phyloP scores from a whole-genome alignment of 1,140 invertebrate species.

The Metopolophium dirhodum region DNA sequence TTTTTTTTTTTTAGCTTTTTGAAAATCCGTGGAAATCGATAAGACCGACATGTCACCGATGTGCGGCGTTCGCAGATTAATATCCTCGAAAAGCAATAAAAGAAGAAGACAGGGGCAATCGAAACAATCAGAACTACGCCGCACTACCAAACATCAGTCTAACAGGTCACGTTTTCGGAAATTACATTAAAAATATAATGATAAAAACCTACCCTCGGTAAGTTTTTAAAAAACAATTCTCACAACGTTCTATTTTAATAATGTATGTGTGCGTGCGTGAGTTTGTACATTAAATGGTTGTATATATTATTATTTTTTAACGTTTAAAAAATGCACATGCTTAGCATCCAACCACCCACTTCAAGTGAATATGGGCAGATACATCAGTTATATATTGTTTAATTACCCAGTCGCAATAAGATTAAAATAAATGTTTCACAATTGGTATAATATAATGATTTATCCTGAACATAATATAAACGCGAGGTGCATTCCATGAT shows the following conservation, averaged over 20 bases:
- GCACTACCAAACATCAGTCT: not conserved
- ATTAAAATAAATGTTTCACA: no score
- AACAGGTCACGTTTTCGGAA: not conserved
- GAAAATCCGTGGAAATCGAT: not conserved
- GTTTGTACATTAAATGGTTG: not conserved
- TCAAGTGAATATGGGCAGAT: no score
- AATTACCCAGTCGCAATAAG: no score
- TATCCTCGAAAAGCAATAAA: conserved; percentile 3
- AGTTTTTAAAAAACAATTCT: not conserved
- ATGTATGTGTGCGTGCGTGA: not conserved
- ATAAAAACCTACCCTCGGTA: not conserved
- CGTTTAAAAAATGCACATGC: not conserved
- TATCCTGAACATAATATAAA: no score
- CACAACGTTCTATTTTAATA: not conserved
- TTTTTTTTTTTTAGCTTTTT: not conserved
- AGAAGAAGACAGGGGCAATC: not conserved
- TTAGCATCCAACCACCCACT: not conserved
- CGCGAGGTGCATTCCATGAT: no score
- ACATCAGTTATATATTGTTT: not conserved
- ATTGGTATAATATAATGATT: no score
- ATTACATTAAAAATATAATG: conserved; percentile 18
- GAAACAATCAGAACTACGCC: not conserved
- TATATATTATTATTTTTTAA: not conserved
- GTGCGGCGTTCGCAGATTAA: not conserved
- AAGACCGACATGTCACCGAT: not conserved